Evolutionary conservation across 2,797 vertebrate species (phyloP).

Genomic region (Sphenopsis melanotis): DNA sequence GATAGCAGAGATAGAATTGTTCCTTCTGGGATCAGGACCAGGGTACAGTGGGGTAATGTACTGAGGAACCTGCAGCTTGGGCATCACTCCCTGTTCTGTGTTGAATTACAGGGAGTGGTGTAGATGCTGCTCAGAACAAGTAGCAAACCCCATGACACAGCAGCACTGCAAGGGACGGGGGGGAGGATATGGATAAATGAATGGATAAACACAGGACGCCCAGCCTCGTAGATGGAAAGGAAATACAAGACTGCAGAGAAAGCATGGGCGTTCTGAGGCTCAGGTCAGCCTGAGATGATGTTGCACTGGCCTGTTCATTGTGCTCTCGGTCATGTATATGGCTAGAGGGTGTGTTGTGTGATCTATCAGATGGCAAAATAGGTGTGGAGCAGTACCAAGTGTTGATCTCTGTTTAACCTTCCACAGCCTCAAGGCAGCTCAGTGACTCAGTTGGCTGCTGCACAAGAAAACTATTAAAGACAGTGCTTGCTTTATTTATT

Average conservation of each 20-base stretch:
- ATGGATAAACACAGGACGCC: background rate
- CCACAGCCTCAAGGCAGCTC: background rate
- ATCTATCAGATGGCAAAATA: background rate
- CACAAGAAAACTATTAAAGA: background rate
- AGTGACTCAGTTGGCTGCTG: background rate
- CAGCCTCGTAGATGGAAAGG: background rate
- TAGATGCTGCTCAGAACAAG: background rate
- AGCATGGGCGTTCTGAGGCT: background rate
- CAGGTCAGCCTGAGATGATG: fast-evolving
- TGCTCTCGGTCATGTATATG: fast-evolving
- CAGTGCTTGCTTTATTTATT: background rate
- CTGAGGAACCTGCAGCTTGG: background rate
- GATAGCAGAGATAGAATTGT: background rate
- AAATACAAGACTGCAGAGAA: background rate
- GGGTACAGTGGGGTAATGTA: background rate
- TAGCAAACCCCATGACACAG: background rate
- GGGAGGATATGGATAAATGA: background rate
- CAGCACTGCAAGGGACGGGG: background rate
- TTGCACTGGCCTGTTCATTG: fast-evolving
- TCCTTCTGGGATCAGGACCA: background rate
- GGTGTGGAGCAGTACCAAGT: background rate
- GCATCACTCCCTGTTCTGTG: background rate
- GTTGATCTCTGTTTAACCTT: background rate
- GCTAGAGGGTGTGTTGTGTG: background rate
- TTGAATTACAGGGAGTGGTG: background rate